Base-by-base conservation (phyloP, 1,140 invertebrate species). In the Platorchestia sp. region DNA sequence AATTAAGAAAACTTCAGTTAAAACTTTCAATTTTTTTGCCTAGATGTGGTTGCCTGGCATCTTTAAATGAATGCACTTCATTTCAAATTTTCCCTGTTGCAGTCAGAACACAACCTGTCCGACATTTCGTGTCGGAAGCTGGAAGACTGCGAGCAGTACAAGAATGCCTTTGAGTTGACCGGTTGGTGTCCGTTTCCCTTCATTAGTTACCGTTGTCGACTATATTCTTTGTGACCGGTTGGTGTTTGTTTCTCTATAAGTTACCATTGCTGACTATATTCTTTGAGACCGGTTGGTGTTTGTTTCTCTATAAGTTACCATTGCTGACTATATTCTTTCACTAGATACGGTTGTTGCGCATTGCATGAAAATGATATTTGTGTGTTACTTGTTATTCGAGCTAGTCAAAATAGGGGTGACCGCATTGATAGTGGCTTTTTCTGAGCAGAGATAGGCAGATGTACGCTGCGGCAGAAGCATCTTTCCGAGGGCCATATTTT, bases 111-210 rank as follows among this genome's bases (percentile, higher is more conserved):
- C 95, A 99, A 98, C 44, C 97, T 99, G 44, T 98, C 98, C 96
- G 99, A 98, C 95, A 98, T 99, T 96, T 98, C 97, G 95, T 98
- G 99, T 0, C 98, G 97, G 96, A 98, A 98, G 96, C 97, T 98
- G 96, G 98, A 99, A 96, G 98, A 99, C 97, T 98, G 97, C 10
- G 98, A 99, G 95, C 98, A 98, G 53, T 98, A 98, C 96, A 98
- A 98, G 97, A 98, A 99, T 97, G 98, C 98, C 96, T 99, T 99
- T 97, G 99, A 99, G 98, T 99, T 99, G 96, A 98, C 97, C 97
- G 98, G 98, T 98, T 97, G 96, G 96, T 95, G 87, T 44, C 41
- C 87, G 42, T 27, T 36, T 22, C 36, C 36, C 59, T 75, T n/a
- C n/a, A 36, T 3, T 3, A 75, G 59, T 75, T 75, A 36, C 59